These are phyloP conservation scores for Daubentonia madagascariensis DNA, from an alignment of 2,113 vertebrate species.

Conservation along the genomic window DNA sequence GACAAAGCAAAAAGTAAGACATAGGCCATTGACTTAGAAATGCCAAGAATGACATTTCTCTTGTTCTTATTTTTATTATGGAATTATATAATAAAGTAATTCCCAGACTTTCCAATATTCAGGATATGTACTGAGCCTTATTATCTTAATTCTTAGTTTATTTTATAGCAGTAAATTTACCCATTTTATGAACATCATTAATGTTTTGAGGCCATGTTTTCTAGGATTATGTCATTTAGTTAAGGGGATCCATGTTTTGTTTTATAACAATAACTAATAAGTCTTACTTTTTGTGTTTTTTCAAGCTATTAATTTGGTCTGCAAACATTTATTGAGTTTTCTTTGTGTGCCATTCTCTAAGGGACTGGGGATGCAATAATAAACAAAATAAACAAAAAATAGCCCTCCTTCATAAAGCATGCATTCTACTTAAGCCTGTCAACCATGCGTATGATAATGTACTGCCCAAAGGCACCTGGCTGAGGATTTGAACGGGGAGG, in stretches of 20 bases:
- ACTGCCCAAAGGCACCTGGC: neutral
- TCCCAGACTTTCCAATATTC: neutral
- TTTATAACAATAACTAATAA: neutral
- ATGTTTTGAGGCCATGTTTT: conserved; percentile 1
- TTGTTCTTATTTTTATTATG: conserved; percentile 2
- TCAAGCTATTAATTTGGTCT: neutral
- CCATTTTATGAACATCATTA: neutral
- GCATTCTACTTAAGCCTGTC: neutral
- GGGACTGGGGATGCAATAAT: neutral
- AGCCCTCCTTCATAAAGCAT: neutral
- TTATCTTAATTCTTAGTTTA: neutral
- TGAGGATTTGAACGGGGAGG: neutral
- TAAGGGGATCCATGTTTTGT: neutral
- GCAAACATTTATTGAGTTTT: neutral
- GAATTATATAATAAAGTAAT: neutral
- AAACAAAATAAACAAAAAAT: neutral
- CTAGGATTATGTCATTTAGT: neutral
- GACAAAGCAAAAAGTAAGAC: neutral
- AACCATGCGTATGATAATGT: neutral
- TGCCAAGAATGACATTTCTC: neutral
- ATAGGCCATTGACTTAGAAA: neutral
- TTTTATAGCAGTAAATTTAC: neutral
- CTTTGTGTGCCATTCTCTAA: neutral
- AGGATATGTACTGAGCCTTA: neutral
- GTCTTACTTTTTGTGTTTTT: neutral